Percentiles rank a stretch among this genome's conserved stretches.
phyloP scores from a whole-genome alignment of 2,888 invertebrate genomes.

The Yponomeuta cagnagella region DNA sequence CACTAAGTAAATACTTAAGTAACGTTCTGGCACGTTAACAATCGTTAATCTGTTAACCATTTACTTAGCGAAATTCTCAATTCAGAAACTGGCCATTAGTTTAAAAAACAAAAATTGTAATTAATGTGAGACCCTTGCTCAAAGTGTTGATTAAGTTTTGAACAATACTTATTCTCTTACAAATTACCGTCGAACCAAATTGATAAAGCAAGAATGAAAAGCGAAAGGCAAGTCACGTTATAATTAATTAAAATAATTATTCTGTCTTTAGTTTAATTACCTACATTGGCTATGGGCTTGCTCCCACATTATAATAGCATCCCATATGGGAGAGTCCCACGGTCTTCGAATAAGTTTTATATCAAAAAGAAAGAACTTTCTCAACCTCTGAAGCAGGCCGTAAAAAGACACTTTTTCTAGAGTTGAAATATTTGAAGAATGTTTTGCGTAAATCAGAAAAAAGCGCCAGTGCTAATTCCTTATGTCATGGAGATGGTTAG shows the following conservation, averaged over 20 bases:
- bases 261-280: background rate
- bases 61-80: no score
- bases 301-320: background rate
- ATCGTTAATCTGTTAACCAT: no score
- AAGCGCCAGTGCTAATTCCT: no score
- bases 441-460: no score
- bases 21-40: no score
- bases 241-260: background rate
- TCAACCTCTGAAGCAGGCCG: background rate
- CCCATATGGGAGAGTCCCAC: background rate
- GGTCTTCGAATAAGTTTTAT: background rate
- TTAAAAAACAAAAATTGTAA: no score
- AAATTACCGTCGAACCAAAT: background rate
- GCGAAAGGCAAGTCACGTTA: background rate
- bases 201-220: background rate
- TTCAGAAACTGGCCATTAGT: no score
- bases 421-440: no score
- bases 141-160: background rate
- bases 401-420: background rate
- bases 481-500: no score
- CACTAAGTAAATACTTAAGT: no score
- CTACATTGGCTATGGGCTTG: background rate
- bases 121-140: background rate
- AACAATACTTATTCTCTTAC: background rate
- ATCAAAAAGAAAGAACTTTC: background rate